A percentile compares a stretch with the other conserved stretches of the same genome.
These are phyloP conservation scores for Mus spicilegus DNA, from an alignment of 2,113 vertebrate species.

Conservation along the genomic window DNA sequence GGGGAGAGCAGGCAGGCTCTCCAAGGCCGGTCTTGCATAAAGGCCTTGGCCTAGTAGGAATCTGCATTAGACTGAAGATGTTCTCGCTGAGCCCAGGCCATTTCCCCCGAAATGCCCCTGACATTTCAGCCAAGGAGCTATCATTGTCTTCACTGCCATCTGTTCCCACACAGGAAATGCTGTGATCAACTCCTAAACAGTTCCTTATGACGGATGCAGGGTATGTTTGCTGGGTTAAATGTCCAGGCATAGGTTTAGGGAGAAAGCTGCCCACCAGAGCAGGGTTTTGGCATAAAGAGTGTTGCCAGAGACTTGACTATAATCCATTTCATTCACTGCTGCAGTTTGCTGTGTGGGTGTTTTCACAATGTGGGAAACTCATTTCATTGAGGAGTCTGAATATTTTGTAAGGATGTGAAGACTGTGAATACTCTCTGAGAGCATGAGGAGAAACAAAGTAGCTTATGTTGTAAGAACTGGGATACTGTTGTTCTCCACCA, in stretches of 20 bases:
- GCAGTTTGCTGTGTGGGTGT: constrained; percentile 90
- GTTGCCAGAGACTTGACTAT: constrained; percentile 81
- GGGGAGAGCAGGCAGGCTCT: constrained; percentile 32
- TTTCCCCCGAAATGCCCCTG: constrained; percentile 5
- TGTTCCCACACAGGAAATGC: constrained; percentile 49
- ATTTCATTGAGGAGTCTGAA: constrained; percentile 94
- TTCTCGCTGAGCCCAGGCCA: constrained; percentile 4
- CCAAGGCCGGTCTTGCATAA: constrained; percentile 43
- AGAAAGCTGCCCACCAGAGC: constrained; percentile 80
- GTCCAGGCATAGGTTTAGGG: constrained; percentile 70
- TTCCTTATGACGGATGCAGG: constrained; percentile 29
- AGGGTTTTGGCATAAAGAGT: constrained; percentile 82
- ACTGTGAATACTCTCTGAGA: constrained; percentile 92
- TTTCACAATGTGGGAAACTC: constrained; percentile 93
- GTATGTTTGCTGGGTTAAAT: constrained; percentile 48
- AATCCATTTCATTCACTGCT: constrained; percentile 87
- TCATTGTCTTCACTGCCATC: neutral
- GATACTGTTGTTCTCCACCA: constrained; percentile 84
- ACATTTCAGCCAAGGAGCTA: constrained; percentile 39
- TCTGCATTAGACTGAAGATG: constrained; percentile 43
- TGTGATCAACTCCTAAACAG: constrained; percentile 39
- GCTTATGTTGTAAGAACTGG: constrained; percentile 92
- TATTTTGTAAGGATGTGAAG: constrained; percentile 95
- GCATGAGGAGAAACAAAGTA: constrained; percentile 91
- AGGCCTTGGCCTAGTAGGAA: neutral